Evolutionary conservation across 1,140 invertebrate genomes (phyloP), one percentile per base, ranked within the genome.

Genomic region (Bombyx mandarina): DNA sequence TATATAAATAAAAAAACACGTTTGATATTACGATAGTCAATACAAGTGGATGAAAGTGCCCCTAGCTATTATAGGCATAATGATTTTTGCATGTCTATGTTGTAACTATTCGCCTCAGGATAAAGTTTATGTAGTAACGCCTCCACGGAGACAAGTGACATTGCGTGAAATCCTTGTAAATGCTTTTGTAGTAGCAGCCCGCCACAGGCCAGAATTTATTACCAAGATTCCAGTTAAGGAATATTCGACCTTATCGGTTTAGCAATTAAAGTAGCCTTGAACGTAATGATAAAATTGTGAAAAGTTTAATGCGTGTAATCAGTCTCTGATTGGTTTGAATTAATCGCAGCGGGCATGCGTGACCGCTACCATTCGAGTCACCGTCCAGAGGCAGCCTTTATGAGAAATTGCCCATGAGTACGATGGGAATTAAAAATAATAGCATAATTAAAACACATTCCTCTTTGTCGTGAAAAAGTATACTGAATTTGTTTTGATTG

Each of bases 321-420:
- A 82, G 72, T 62, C 70, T 73, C 75, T 84, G 81, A 86, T 86
- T 84, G 83, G 81, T 73, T 82, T 78, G 81, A 84, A 86, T 86
- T 84, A 86, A 83, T 82, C 81, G 79, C 69, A 57, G 75, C 58
- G 60, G 53, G 75, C 75, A 84, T 84, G 83, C 83, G 83, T 86
- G 82, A 81, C 80, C 66, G 75, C 81, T 81, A 79, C 80, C 73
- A 82, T 76, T 77, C 67, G 67, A 79, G 68, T 65, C 67, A 56
- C 54, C 73, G 58, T 61, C 74, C 63, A 68, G 69, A 75, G 68
- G 56, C 68, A 70, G 67, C 62, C 64, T 71, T 78, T 77, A 77
- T 82, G 79, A 83, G 73, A 84, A 78, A 81, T 77, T 61, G 66
- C 69, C 69, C 68, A 65, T 70, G 65, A 64, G 66, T 50, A 53